Evolutionary conservation across 1,140 invertebrate species (phyloP).

Genomic region (Drosophila nikananu): DNA sequence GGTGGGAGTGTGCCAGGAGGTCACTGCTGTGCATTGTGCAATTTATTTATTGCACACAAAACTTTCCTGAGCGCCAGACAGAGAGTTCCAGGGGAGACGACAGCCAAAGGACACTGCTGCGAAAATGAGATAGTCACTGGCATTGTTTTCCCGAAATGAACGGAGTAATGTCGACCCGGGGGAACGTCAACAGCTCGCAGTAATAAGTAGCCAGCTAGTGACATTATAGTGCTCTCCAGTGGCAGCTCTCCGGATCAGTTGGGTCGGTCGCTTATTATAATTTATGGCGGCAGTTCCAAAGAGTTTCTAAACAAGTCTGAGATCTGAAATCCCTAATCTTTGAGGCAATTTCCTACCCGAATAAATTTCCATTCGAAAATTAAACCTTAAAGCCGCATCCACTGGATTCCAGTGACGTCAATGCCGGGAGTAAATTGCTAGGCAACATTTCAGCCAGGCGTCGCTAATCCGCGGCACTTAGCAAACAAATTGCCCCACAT

Average conservation of each 20-base stretch:
- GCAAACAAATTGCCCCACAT: slow-evolving; percentile 79
- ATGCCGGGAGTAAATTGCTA: slow-evolving; percentile 43
- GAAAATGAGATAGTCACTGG: slow-evolving; percentile 75
- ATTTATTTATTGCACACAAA: slow-evolving; percentile 79
- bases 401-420: slow-evolving; percentile 52
- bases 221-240: slow-evolving; percentile 47
- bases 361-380: slow-evolving; percentile 73
- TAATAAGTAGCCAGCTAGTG: slow-evolving; percentile 71
- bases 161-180: slow-evolving; percentile 55
- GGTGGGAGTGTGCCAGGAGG: slow-evolving; percentile 25
- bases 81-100: neutral
- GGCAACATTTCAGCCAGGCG: slow-evolving; percentile 47
- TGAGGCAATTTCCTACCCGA: slow-evolving; percentile 4
- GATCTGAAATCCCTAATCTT: neutral
- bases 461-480: slow-evolving; percentile 73
- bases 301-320: neutral
- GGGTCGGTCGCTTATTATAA: slow-evolving; percentile 59
- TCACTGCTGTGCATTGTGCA: slow-evolving; percentile 72
- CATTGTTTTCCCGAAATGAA: slow-evolving; percentile 77
- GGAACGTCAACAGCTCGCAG: slow-evolving; percentile 31
- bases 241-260: slow-evolving; percentile 22
- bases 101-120: slow-evolving; percentile 38
- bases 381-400: slow-evolving; percentile 30
- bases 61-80: slow-evolving; percentile 32
- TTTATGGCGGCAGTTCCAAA: slow-evolving; percentile 38